Percentiles rank a stretch among this genome's conserved stretches.
Conservation (phyloP, 2,113 vertebrate species). For the Plestiodon gilberti region DNA sequence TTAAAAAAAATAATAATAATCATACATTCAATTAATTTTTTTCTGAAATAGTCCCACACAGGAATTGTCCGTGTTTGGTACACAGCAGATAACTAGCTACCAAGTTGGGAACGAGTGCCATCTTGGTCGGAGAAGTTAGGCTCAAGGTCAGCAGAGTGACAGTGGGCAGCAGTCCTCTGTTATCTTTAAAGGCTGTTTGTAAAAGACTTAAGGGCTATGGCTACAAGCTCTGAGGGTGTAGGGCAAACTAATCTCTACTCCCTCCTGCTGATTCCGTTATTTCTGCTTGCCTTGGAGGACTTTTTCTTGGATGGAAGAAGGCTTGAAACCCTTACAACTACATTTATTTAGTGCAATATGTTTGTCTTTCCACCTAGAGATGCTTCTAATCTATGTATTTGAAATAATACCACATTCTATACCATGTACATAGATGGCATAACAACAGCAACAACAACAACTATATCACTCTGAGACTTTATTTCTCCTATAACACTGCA, state of each 20-base stretch:
- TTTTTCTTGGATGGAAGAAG: not conserved
- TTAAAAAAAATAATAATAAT: not conserved
- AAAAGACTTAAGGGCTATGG: not conserved
- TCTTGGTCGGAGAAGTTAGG: no score
- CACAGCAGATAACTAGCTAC: not conserved
- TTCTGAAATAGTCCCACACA: not conserved
- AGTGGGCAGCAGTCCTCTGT: not conserved
- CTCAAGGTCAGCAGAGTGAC: no score
- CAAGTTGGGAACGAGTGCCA: no score
- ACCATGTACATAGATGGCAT: no score
- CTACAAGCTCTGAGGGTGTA: not conserved
- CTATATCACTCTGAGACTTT: no score
- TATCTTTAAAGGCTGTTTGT: not conserved
- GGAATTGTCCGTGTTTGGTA: not conserved
- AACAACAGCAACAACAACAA: no score
- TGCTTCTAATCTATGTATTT: not conserved
- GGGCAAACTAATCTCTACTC: not conserved
- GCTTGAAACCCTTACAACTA: no score
- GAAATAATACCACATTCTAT: no score
- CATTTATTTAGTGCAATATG: not conserved
- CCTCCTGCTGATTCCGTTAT: not conserved
- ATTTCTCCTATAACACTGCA: no score
- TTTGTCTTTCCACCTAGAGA: no score
- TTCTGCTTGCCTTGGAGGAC: not conserved
- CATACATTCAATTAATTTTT: not conserved